Percentiles rank a stretch among this genome's conserved stretches.
Conservation (phyloP, 1,140 invertebrate species). For the Hylaeus anthracinus region DNA sequence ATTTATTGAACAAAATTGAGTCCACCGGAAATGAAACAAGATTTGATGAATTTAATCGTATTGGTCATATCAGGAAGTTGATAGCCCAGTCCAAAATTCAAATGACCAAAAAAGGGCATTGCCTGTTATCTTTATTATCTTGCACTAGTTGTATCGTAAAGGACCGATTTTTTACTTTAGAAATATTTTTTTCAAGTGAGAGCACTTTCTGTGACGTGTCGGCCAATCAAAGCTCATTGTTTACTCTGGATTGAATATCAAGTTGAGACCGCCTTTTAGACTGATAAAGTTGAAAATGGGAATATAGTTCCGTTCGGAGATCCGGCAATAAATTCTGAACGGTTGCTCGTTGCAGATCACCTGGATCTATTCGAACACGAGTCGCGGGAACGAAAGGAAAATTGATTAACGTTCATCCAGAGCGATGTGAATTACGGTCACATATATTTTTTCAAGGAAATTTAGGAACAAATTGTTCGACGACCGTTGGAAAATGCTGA, state of each 20-base stretch:
- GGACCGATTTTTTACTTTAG: no score
- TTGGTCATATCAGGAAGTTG: no score
- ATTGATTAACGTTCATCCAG: slow-evolving; percentile 6
- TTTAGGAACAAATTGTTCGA: neutral
- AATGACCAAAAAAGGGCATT: no score
- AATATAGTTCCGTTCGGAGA: slow-evolving; percentile 52
- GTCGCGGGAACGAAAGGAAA: neutral
- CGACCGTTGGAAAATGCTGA: neutral
- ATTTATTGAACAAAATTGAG: no score
- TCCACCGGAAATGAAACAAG: no score
- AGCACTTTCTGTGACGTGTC: neutral
- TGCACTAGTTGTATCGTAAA: no score
- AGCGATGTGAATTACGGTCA: neutral
- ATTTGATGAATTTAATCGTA: no score
- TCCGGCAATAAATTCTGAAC: slow-evolving; percentile 62
- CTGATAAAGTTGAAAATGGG: slow-evolving; percentile 56
- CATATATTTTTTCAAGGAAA: neutral
- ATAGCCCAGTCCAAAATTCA: no score
- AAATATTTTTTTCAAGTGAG: neutral
- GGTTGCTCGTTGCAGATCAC: slow-evolving; percentile 48
- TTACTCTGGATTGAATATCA: slow-evolving; percentile 54
- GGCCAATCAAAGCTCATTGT: neutral
- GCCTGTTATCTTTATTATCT: no score
- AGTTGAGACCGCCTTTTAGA: slow-evolving; percentile 58
- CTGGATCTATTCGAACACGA: slow-evolving; percentile 34